Conservation (phyloP, 2,888 invertebrate genomes). For the Leucania comma region DNA sequence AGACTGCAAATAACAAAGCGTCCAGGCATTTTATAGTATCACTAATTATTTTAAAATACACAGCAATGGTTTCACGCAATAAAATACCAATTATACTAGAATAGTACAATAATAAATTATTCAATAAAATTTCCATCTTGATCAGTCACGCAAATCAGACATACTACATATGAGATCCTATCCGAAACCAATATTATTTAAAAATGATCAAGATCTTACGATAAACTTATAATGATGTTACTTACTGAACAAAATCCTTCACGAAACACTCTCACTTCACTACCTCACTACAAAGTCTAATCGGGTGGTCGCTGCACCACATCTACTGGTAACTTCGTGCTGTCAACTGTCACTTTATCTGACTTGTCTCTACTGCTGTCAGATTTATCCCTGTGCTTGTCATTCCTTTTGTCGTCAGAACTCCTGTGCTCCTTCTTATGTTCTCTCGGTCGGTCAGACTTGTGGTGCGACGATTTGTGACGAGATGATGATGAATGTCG, state of each 20-base stretch:
- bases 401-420: slow-evolving; percentile 75
- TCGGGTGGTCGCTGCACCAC: slow-evolving; percentile 82
- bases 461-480: slow-evolving; percentile 80
- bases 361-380: slow-evolving; percentile 63
- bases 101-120: slow-evolving; percentile 56
- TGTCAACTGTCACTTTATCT: slow-evolving; percentile 66
- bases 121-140: slow-evolving; percentile 30
- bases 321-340: slow-evolving; percentile 76
- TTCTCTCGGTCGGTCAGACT: slow-evolving; percentile 75
- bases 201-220: slow-evolving; percentile 46
- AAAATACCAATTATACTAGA: slow-evolving; percentile 54
- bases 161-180: slow-evolving; percentile 61
- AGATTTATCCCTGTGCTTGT: slow-evolving; percentile 72
- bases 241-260: slow-evolving; percentile 64
- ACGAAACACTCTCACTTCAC: slow-evolving; percentile 60
- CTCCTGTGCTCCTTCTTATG: slow-evolving; percentile 79
- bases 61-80: slow-evolving; percentile 37
- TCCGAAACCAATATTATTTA: slow-evolving; percentile 48
- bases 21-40: slow-evolving; percentile 39
- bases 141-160: slow-evolving; percentile 46
- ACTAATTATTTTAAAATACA: slow-evolving; percentile 29
- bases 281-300: slow-evolving; percentile 67
- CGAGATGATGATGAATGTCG: slow-evolving; percentile 83
- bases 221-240: slow-evolving; percentile 38
- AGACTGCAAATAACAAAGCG: slow-evolving; percentile 29